phyloP scores from a whole-genome alignment of 2,113 vertebrate genomes.

The Muntiacus muntjak region DNA sequence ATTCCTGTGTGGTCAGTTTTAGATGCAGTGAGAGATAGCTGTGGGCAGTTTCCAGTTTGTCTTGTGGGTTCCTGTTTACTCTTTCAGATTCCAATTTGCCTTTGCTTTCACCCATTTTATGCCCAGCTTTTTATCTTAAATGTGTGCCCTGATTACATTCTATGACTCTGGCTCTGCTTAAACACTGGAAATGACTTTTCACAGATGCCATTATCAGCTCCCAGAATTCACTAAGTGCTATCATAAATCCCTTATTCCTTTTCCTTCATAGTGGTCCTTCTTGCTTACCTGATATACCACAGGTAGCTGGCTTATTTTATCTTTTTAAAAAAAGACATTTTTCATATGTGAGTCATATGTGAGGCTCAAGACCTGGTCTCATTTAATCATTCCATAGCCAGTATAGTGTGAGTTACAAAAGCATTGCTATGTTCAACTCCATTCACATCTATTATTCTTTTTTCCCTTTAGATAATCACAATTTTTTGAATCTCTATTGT shows the following conservation, averaged over 20 bases:
- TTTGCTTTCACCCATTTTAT: not conserved
- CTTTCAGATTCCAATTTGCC: not conserved
- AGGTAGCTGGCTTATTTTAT: not conserved
- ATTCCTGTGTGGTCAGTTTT: not conserved
- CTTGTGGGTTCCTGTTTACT: not conserved
- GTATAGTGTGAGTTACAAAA: not conserved
- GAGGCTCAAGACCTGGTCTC: not conserved
- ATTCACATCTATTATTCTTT: not conserved
- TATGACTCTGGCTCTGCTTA: not conserved
- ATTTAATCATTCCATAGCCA: not conserved
- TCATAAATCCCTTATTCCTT: not conserved
- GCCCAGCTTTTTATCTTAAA: not conserved
- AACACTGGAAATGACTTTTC: not conserved
- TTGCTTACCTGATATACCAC: not conserved
- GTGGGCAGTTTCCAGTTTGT: not conserved
- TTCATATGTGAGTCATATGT: not conserved
- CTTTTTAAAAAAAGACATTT: not conserved
- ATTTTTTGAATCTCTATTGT: not conserved
- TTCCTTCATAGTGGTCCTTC: not conserved
- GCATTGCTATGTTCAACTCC: not conserved
- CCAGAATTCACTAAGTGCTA: not conserved
- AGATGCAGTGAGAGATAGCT: not conserved
- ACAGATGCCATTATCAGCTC: not conserved
- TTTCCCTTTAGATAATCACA: not conserved
- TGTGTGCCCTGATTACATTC: not conserved